A percentile compares a stretch with the other conserved stretches of the same genome.
phyloP scores from a whole-genome alignment of 2,888 invertebrate genomes.

The Drosophila nr. perissopoda region DNA sequence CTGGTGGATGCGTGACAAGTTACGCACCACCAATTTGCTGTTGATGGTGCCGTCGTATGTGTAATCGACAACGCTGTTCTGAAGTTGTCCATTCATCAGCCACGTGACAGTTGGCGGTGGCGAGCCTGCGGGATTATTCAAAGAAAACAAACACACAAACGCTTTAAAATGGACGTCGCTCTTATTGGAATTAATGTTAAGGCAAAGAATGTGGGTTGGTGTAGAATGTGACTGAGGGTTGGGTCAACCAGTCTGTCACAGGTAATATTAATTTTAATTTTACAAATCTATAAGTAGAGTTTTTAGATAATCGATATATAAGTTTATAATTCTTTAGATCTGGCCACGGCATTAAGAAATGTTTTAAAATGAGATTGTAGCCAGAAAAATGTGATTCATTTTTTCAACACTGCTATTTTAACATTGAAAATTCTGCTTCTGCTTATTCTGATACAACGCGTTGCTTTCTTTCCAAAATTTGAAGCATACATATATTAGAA shows the following conservation, averaged over 20 bases:
- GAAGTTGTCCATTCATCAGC: slow-evolving; percentile 89
- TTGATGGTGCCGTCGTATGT: slow-evolving; percentile 86
- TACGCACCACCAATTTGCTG: slow-evolving; percentile 87
- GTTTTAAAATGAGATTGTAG: background rate
- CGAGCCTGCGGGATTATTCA: slow-evolving; percentile 86
- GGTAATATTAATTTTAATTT: background rate
- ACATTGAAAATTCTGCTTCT: background rate
- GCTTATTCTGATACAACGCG: too few species aligned
- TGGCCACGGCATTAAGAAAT: background rate
- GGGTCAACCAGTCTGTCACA: background rate
- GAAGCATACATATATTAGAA: background rate
- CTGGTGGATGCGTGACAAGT: slow-evolving; percentile 89
- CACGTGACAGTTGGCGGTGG: slow-evolving; percentile 91
- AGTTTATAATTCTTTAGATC: background rate
- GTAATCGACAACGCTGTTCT: slow-evolving; percentile 85
- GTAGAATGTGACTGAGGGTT: background rate
- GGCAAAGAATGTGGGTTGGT: background rate
- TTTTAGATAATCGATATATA: background rate
- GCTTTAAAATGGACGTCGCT: slow-evolving; percentile 22
- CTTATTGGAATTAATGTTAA: background rate
- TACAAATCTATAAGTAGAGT: background rate
- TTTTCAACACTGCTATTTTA: too few species aligned
- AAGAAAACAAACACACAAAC: background rate
- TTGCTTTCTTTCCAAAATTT: background rate
- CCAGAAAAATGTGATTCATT: too few species aligned